Base-by-base conservation (phyloP, 2,113 vertebrate species). In the Lonchura striata region DNA sequence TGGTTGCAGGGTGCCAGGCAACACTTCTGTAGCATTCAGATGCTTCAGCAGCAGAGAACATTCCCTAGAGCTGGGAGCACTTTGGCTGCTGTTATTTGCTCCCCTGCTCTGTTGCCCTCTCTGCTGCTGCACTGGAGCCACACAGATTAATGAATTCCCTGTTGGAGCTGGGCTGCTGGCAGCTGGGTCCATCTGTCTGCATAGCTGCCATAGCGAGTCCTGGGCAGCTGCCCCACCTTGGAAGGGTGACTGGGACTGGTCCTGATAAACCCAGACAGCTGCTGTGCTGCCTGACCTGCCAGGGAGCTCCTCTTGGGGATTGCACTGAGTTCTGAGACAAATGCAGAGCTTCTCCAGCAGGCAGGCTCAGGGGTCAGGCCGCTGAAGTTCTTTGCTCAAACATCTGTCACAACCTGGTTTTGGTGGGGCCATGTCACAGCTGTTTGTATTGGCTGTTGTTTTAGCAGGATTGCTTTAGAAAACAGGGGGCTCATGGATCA, bases 181-280 rank as follows among this genome's bases (percentile, higher is more conserved):
- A 97, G 91, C 94, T 92, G 96, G 33, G 7, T 69, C 69, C 68
- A 22, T 79, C 59, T 79, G 84, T 64, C 79, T 61, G 84, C 81
- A 31, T 6, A 11, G 91, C 68, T 65, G 33, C 64, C 44, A 11
- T 3, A 18, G 59, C 5, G 0, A 22, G 20, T 20, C 79, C 70
- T 8, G 52, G 42, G 63, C 81, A 95, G 92, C 80, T 78, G 86
- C 42, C n/a, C 25, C 84, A 7, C 50, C 46, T 31, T 46, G 64
- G 37, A 41, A 37, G 3, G 49, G 56, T 2, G 35, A 0, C 2
- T 49, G 39, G 65, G 23, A 2, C 46, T 12, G 74, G 46, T 64
- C 70, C 49, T 79, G 89, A 44, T 33, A 46, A 72, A 33, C 49
- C 53, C 70, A 15, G 75, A 8, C 92, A 93, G 72, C 72, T 49